These are phyloP conservation scores for Pinna nobilis DNA, from an alignment of 1,140 invertebrate species.

Conservation along the genomic window DNA sequence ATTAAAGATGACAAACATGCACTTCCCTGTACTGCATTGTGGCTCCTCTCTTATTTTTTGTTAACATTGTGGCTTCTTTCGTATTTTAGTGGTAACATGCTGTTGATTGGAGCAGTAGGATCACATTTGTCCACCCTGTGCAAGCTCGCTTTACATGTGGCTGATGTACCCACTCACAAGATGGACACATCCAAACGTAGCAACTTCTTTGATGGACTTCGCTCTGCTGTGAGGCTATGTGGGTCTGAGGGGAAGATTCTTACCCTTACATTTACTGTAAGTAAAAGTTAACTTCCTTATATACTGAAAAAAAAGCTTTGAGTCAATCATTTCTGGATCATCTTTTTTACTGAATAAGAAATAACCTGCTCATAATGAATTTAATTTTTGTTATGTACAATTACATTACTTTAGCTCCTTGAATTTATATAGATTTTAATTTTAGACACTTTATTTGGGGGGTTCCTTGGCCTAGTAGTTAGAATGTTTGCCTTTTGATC, in stretches of 20 bases:
- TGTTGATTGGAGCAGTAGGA: constrained; percentile 72
- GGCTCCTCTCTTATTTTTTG: neutral
- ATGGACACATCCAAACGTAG: constrained; percentile 71
- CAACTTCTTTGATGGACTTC: constrained; percentile 73
- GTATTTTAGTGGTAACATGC: constrained; percentile 69
- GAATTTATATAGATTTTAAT: too few species aligned
- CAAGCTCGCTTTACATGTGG: constrained; percentile 71
- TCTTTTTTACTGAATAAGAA: too few species aligned
- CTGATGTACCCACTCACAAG: constrained; percentile 68
- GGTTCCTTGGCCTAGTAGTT: too few species aligned
- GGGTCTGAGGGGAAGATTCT: constrained; percentile 72
- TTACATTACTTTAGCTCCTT: too few species aligned
- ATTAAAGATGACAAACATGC: neutral
- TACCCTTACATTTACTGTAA: constrained; percentile 70
- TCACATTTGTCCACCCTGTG: constrained; percentile 70
- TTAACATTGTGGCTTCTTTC: neutral
- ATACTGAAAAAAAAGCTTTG: too few species aligned
- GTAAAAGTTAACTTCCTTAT: constrained; percentile 26
- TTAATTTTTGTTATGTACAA: too few species aligned
- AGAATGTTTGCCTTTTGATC: too few species aligned
- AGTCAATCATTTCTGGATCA: too few species aligned
- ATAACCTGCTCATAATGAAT: too few species aligned
- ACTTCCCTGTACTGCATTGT: neutral
- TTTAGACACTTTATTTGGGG: too few species aligned
- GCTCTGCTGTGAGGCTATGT: constrained; percentile 70